Evolutionary conservation across 2,888 invertebrate genomes (phyloP).

Genomic region (Escarpia spicata): DNA sequence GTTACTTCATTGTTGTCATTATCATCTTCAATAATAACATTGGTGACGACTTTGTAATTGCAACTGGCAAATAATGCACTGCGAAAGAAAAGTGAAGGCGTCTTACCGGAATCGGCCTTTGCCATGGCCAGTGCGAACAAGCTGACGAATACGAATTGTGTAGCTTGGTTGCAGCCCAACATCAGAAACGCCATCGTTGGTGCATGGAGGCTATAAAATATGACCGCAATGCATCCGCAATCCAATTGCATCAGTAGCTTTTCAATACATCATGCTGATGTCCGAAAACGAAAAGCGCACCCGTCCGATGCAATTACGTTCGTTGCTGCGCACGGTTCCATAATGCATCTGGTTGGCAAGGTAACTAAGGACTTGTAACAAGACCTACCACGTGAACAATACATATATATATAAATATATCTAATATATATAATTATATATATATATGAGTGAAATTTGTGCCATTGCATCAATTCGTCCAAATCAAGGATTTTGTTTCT

Average conservation of each 20-base stretch:
- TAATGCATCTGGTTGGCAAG: not conserved
- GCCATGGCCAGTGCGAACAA: not conserved
- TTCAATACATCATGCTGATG: not conserved
- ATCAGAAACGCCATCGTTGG: not conserved
- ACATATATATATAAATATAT: not conserved
- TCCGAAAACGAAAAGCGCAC: not conserved
- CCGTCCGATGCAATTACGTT: not conserved
- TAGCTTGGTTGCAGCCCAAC: not conserved
- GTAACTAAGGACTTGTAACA: not conserved
- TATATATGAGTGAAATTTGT: too few species aligned
- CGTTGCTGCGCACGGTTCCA: not conserved
- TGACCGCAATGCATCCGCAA: not conserved
- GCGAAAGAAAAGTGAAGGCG: not conserved
- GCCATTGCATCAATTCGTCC: too few species aligned
- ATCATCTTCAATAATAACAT: too few species aligned
- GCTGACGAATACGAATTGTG: not conserved
- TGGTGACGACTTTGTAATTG: too few species aligned
- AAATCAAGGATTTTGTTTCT: too few species aligned
- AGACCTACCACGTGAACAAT: not conserved
- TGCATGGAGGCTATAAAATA: not conserved
- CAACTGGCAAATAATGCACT: not conserved
- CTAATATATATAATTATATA: too few species aligned
- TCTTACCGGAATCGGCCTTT: not conserved
- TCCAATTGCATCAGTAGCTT: not conserved
- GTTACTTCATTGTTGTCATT: too few species aligned